A percentile compares a stretch with the other conserved stretches of the same genome.
Conservation (phyloP, 2,888 invertebrate species). For the Pinctada fucata region DNA sequence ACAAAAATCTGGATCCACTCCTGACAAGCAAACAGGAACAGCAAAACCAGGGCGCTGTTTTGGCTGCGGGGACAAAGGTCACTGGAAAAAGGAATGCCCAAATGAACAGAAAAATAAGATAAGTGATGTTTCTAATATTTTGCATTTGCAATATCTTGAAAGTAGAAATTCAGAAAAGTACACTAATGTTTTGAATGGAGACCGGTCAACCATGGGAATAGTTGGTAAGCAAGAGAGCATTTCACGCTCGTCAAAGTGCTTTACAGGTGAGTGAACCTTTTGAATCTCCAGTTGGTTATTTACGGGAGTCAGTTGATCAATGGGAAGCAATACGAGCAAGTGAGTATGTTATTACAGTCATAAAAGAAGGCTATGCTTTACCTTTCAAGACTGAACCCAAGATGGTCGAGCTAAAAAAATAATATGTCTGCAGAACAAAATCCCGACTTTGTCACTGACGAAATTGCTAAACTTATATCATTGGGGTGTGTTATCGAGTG, state of each 20-base stretch:
- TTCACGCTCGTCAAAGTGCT: too few species aligned
- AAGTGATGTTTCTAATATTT: not conserved
- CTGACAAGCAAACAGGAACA: not conserved
- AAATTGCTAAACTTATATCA: slow-evolving; percentile 18
- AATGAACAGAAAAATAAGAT: not conserved
- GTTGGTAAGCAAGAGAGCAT: too few species aligned
- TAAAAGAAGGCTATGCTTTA: slow-evolving; percentile 2
- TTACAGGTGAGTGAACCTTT: too few species aligned
- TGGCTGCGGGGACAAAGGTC: not conserved
- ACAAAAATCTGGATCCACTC: not conserved
- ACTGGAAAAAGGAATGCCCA: not conserved
- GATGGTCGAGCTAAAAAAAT: not conserved
- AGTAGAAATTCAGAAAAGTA: too few species aligned
- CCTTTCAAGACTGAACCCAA: slow-evolving; percentile 5
- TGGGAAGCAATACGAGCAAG: slow-evolving; percentile 1
- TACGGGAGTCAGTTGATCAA: too few species aligned
- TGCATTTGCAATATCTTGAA: too few species aligned
- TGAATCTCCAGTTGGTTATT: too few species aligned
- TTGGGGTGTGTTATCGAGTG: slow-evolving; percentile 27
- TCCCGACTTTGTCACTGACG: slow-evolving; percentile 9
- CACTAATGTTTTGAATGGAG: too few species aligned
- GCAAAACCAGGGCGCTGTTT: not conserved
- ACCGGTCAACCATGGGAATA: too few species aligned
- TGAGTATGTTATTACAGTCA: slow-evolving; percentile 29
- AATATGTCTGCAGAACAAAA: slow-evolving; percentile 24